Evolutionary conservation across 2,888 invertebrate species (phyloP).

Genomic region (Andricus curvator): DNA sequence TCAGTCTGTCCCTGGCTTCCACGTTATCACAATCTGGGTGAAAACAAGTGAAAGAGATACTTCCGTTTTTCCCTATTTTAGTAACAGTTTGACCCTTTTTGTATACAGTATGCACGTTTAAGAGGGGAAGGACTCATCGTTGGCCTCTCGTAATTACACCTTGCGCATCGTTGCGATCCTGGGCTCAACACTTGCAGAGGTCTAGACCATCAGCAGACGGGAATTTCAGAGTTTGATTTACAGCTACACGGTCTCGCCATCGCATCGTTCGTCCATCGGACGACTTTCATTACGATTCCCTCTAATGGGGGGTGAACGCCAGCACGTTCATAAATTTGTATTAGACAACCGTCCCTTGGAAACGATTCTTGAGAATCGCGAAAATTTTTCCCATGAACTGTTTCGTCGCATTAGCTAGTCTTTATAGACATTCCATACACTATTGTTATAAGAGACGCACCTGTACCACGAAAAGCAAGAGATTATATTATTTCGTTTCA

Average conservation of each 20-base stretch:
- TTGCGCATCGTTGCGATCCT: slow-evolving; percentile 43
- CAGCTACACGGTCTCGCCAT: slow-evolving; percentile 65
- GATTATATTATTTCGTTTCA: too few species aligned
- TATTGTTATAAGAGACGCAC: background rate
- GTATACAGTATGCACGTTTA: slow-evolving; percentile 33
- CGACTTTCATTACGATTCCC: slow-evolving; percentile 74
- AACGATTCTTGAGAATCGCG: slow-evolving; percentile 42
- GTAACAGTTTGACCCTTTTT: slow-evolving; percentile 50
- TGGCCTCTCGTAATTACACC: slow-evolving; percentile 56
- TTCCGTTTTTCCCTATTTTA: slow-evolving; percentile 61
- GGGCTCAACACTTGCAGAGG: slow-evolving; percentile 52
- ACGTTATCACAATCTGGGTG: slow-evolving; percentile 64
- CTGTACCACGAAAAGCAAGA: background rate
- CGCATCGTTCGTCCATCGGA: slow-evolving; percentile 51
- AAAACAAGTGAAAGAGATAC: slow-evolving; percentile 62
- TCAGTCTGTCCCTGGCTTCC: slow-evolving; percentile 60
- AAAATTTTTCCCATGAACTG: background rate
- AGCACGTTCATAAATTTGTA: slow-evolving; percentile 76
- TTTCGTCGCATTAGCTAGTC: background rate
- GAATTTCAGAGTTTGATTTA: slow-evolving; percentile 75
- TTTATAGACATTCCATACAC: background rate
- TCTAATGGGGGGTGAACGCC: slow-evolving; percentile 75
- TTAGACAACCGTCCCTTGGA: slow-evolving; percentile 64
- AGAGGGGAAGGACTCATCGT: slow-evolving; percentile 38
- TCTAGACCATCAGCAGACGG: slow-evolving; percentile 46